Evolutionary conservation across 92 coral and sea anemone species (phyloP), one percentile per base, ranked within the genome.

Genomic region (Umimayanthus kanabou): DNA sequence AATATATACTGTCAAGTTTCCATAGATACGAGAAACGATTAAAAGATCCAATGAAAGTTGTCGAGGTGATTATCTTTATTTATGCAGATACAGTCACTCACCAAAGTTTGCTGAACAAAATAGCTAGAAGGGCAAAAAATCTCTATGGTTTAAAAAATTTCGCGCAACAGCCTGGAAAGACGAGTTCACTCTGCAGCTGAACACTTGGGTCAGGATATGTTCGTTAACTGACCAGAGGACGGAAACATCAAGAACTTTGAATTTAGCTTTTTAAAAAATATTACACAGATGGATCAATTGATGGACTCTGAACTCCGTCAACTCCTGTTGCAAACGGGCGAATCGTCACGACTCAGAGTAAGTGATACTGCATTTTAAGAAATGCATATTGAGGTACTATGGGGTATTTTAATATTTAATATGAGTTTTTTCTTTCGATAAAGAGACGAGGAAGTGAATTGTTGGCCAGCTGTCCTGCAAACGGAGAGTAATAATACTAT

Each of bases 391-490:
- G 0, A 57, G 23, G 65, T 57, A 16, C 3, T 15, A 57, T 20
- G 26, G 25, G 25, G 69, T 61, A 61, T 61, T 18, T 61, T 61
- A 61, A 61, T 61, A 61, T 61, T 61, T 61, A 61, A 61, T 61
- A 22, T 18, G 6, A 23, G 69, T 61, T 14, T 23, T 16, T 23
- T 22, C 69, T 20, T 20, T 4, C 20, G 26, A 61, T 9, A 61
- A 61, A 23, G 7, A 6, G n/a, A 5, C 69, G 23, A 61, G 69
- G 25, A 13, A 18, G 69, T 61, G 69, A 61, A 23, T 61, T 61
- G n/a, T 61, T 61, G n/a, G 69, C 69, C 69, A 61, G 69, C 69
- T 61, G 69, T 61, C 69, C 26, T 61, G 69, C 69, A 61, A 61
- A 61, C 69, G 69, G 26, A 61, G 26, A 61, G 69, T 18, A 61